Percentiles rank a stretch among this genome's conserved stretches.
These are phyloP conservation scores for Timema podura DNA, from an alignment of 2,888 invertebrate genomes.

Conservation along the genomic window DNA sequence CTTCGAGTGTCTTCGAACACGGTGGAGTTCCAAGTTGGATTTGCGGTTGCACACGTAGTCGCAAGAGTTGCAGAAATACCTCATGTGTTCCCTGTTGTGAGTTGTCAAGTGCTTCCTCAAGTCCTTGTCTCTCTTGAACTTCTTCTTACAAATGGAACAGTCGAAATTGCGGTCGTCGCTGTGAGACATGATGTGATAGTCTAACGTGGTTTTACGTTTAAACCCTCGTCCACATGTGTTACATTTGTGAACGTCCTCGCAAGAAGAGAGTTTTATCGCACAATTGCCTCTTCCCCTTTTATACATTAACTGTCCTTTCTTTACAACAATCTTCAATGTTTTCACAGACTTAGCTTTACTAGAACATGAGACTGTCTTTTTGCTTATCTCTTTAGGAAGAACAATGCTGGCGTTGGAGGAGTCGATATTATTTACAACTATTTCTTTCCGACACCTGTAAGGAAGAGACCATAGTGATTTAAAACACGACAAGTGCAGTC, in stretches of 20 bases:
- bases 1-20: constrained; percentile 36
- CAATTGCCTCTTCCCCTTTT: too few species aligned
- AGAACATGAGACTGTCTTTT: too few species aligned
- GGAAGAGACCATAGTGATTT: constrained; percentile 16
- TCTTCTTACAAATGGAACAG: constrained; percentile 28
- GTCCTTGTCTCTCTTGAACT: constrained; percentile 30
- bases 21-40: constrained; percentile 27
- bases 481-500: too few species aligned
- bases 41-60: constrained; percentile 24
- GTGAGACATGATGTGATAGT: constrained; percentile 28
- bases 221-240: too few species aligned
- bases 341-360: too few species aligned
- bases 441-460: constrained; percentile 19
- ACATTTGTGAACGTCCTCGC: too few species aligned
- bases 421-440: neutral
- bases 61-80: constrained; percentile 29
- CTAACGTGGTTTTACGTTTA: neutral
- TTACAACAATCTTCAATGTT: too few species aligned
- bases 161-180: constrained; percentile 28
- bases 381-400: neutral
- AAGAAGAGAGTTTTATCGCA: too few species aligned
- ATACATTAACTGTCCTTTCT: too few species aligned
- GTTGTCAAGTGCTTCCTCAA: constrained; percentile 28
- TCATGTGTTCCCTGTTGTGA: constrained; percentile 27
- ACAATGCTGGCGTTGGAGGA: neutral